phyloP scores from a whole-genome alignment of 2,113 vertebrate genomes.

The Anolis sagrei region DNA sequence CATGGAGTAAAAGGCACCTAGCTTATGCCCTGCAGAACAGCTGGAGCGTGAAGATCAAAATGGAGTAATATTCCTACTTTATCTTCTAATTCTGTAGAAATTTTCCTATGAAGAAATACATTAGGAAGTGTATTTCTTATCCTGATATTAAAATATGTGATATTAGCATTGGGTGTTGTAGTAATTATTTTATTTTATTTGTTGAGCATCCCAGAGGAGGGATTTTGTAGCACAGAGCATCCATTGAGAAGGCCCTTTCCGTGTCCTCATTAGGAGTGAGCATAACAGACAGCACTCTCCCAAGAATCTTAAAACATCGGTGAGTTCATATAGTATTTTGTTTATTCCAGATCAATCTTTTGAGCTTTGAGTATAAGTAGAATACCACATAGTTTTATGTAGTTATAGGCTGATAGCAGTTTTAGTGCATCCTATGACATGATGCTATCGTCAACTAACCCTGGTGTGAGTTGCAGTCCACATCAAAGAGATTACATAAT shows the following conservation, averaged over 20 bases:
- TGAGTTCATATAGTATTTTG: too few species aligned
- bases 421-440: not conserved
- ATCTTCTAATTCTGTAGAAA: not conserved
- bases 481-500: too few species aligned
- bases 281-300: too few species aligned
- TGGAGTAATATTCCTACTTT: fast-evolving
- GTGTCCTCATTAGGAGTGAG: too few species aligned
- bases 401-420: not conserved
- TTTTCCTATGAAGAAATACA: not conserved
- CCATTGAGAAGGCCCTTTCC: too few species aligned
- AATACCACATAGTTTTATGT: too few species aligned
- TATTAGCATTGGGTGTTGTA: not conserved
- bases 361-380: not conserved
- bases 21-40: not conserved
- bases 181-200: not conserved
- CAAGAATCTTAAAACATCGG: too few species aligned
- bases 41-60: conserved; percentile 25
- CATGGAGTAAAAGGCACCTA: not conserved
- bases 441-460: not conserved
- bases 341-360: not conserved
- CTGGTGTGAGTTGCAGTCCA: not conserved
- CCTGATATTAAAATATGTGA: not conserved
- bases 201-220: too few species aligned
- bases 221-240: too few species aligned
- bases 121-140: not conserved